Base-by-base conservation (phyloP, 2,888 invertebrate species). In the Neoaliturus tenellus region DNA sequence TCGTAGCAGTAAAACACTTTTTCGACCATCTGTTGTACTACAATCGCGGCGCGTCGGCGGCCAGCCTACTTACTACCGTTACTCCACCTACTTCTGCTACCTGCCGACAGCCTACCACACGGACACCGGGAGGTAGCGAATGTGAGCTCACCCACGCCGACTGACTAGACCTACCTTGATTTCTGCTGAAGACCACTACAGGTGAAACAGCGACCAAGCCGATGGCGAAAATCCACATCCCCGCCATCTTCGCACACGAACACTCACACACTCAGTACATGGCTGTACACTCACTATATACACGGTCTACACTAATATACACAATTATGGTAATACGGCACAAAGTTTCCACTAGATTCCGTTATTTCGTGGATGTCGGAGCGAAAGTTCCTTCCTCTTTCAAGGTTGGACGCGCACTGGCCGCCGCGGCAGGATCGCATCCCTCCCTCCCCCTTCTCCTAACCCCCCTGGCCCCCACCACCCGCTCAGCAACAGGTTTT, bases 371-470 rank as follows among this genome's bases (percentile, higher is more conserved):
- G 39, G n/a, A 17, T 23, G 39, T 20, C 23, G 8, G 31, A n/a
- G 69, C 67, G 39, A n/a, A 69, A 39, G 69, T n/a, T 69, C 33
- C 69, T 33, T 69, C 69, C 33, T 33, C 35, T 0, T 20, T 35
- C 20, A 69, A 69, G 69, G 69, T 69, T 39, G 35, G 69, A 69
- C 33, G 69, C 69, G 69, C 69, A 69, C 69, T 69, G 69, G 20
- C 35, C n/a, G 5, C 20, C 39, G 3, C 28, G 20, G n/a, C 6
- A 8, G 10, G 1, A 20, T 1, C 3, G 1, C 39, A 5, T 17
- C 67, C 33, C 67, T 23, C 23, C 31, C 39, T 6, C 39, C n/a
- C 35, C 69, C 69, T 31, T 17, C 25, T 14, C 67, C 5, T 3
- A 10, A 1, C 6, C 31, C 25, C 31, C 67, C 5, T 3, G 8